Percentiles rank a stretch among this genome's conserved stretches.
Conservation (phyloP, 2,113 vertebrate species). For the Amazona vittata region DNA sequence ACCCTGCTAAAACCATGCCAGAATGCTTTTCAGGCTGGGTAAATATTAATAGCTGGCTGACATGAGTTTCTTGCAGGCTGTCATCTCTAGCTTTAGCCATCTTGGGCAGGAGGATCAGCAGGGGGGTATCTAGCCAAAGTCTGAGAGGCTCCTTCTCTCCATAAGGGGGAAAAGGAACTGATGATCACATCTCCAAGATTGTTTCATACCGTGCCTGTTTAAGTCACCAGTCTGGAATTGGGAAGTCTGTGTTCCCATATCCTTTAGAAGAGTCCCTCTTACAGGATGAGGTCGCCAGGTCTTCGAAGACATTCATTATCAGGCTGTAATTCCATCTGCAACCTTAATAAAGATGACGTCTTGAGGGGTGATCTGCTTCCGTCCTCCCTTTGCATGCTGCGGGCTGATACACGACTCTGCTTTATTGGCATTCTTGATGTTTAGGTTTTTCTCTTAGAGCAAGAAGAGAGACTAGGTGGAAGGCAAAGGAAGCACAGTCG, state of each 20-base stretch:
- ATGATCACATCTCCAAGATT: not conserved
- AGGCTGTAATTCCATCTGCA: not conserved
- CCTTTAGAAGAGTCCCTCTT: not conserved
- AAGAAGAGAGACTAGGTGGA: not conserved
- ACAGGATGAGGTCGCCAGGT: not conserved
- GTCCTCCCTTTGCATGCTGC: not conserved
- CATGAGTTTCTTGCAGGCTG: not conserved
- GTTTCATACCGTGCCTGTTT: not conserved
- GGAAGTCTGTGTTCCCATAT: not conserved
- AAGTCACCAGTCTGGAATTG: not conserved
- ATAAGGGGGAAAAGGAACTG: not conserved
- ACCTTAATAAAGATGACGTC: not conserved
- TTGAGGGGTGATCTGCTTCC: not conserved
- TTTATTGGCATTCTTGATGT: constrained; percentile 9
- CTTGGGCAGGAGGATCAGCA: not conserved
- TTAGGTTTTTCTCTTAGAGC: not conserved
- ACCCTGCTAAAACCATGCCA: not conserved
- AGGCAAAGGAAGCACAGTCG: not conserved
- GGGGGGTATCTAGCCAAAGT: not conserved
- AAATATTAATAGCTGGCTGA: not conserved
- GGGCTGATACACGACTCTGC: not conserved
- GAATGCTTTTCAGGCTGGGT: not conserved
- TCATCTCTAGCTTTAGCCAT: not conserved
- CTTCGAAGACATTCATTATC: not conserved
- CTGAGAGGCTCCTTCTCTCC: not conserved